Conservation (phyloP, 1,140 invertebrate species). For the Tyrophagus putrescentiae region DNA sequence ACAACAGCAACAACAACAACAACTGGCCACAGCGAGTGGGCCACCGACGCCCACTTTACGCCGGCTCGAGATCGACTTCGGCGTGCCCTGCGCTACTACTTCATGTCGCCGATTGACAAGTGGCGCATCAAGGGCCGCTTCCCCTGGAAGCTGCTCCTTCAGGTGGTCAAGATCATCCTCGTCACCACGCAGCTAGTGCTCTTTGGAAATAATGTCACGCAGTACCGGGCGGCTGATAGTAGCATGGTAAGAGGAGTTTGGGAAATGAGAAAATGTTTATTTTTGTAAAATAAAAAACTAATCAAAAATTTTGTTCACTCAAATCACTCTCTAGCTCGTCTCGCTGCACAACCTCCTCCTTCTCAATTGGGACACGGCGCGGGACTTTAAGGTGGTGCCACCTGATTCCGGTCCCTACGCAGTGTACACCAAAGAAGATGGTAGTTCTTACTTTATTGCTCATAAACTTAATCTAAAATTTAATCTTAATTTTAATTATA, state of each 20-base stretch:
- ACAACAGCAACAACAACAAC: background rate
- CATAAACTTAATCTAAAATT: background rate
- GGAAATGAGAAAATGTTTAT: slow-evolving; percentile 57
- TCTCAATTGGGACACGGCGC: slow-evolving; percentile 26
- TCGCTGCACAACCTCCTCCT: slow-evolving; percentile 15
- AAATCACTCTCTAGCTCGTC: background rate
- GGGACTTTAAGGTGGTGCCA: slow-evolving; percentile 85
- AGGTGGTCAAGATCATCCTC: slow-evolving; percentile 86
- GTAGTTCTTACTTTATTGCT: background rate
- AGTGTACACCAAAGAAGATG: slow-evolving; percentile 67
- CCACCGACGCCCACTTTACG: background rate
- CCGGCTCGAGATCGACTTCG: slow-evolving; percentile 38
- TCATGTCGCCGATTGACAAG: slow-evolving; percentile 98
- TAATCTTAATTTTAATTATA: background rate
- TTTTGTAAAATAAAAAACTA: slow-evolving; percentile 64
- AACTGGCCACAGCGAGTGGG: no score
- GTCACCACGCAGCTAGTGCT: slow-evolving; percentile 80
- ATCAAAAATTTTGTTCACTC: slow-evolving; percentile 27
- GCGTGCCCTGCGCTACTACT: slow-evolving; percentile 77
- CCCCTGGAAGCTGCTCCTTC: slow-evolving; percentile 87
- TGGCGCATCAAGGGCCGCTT: slow-evolving; percentile 77
- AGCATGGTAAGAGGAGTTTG: slow-evolving; percentile 59
- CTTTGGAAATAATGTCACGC: slow-evolving; percentile 80
- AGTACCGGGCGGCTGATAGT: slow-evolving; percentile 24
- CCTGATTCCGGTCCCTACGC: slow-evolving; percentile 76